phyloP scores from a whole-genome alignment of 2,888 invertebrate genomes.

The Phengaris alcon region DNA sequence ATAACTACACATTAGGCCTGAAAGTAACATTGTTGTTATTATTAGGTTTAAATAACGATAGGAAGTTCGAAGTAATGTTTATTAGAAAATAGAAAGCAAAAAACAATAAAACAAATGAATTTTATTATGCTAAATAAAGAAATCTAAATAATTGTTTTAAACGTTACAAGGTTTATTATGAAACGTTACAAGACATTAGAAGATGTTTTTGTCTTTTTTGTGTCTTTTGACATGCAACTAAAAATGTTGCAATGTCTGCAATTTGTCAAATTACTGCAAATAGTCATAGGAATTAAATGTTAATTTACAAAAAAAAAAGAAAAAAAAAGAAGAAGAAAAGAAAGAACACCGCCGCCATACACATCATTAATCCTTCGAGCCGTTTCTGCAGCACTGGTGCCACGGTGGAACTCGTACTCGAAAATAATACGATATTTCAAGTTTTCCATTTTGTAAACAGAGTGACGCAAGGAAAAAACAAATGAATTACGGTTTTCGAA shows the following conservation, averaged over 20 bases:
- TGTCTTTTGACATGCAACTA: not conserved
- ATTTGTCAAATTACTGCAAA: not conserved
- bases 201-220: constrained; percentile 8
- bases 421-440: no score
- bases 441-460: no score
- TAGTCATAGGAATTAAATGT: not conserved
- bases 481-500: no score
- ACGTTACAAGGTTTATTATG: constrained; percentile 1
- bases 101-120: not conserved
- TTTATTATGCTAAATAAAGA: not conserved
- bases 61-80: not conserved
- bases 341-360: no score
- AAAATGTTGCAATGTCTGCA: not conserved
- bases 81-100: not conserved
- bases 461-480: no score
- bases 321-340: no score
- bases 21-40: not conserved
- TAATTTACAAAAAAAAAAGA: not conserved
- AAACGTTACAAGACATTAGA: not conserved
- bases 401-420: no score
- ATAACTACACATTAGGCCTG: not conserved
- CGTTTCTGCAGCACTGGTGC: no score
- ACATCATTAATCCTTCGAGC: no score
- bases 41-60: not conserved
- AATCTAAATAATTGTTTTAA: not conserved